Conservation (phyloP, 2,888 invertebrate species). For the Alsophila aescularia region DNA sequence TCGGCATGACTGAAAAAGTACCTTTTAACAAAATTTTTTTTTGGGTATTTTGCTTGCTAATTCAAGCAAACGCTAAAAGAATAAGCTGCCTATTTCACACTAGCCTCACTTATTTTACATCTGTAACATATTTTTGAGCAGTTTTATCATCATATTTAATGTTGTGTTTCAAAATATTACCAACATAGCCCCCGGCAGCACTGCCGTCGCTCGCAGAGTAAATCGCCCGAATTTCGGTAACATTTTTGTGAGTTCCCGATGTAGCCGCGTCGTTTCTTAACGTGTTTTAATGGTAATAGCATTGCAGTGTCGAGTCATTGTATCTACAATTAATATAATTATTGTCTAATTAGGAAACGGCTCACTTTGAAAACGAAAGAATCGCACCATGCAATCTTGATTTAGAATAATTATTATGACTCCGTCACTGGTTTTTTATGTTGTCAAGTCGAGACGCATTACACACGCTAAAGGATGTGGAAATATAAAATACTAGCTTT, state of each 20-base stretch:
- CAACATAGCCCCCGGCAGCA: neutral
- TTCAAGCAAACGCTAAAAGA: neutral
- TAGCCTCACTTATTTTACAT: neutral
- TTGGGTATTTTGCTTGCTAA: no score
- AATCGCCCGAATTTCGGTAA: neutral
- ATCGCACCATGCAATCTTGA: conserved; percentile 54
- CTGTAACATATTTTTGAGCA: neutral
- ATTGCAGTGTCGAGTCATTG: conserved; percentile 49
- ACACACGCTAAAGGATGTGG: no score
- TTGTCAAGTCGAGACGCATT: no score
- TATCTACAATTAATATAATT: conserved; percentile 63
- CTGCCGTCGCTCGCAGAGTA: neutral
- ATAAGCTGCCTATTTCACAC: neutral
- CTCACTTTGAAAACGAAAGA: conserved; percentile 52
- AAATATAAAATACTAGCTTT: neutral
- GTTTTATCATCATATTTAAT: neutral
- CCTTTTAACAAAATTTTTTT: no score
- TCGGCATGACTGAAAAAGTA: no score
- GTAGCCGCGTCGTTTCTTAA: neutral
- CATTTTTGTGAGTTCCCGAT: neutral
- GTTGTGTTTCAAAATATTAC: neutral
- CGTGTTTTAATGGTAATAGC: conserved; percentile 38
- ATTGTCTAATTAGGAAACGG: conserved; percentile 60
- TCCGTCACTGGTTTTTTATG: conserved; percentile 9
- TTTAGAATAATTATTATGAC: conserved; percentile 39